These are phyloP conservation scores for Melipona bicolor DNA, from an alignment of 2,888 invertebrate species.

Conservation along the genomic window DNA sequence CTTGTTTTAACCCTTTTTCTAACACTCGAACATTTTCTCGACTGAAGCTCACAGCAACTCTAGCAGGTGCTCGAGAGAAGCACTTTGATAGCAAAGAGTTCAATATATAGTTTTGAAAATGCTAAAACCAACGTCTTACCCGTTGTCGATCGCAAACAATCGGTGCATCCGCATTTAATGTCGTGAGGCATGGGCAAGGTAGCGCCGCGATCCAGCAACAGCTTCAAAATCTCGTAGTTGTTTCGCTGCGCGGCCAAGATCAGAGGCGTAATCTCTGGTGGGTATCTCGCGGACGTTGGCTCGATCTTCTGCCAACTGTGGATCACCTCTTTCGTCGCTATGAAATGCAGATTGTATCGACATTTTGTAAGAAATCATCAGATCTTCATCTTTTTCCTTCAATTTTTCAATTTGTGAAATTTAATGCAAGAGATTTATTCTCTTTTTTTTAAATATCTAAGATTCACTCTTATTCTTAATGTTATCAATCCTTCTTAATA, in stretches of 20 bases:
- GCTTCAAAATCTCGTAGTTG: constrained; percentile 98
- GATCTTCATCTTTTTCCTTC: not conserved
- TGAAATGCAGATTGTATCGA: not conserved
- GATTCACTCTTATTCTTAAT: no score
- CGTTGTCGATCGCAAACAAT: constrained; percentile 91
- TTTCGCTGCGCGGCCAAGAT: constrained; percentile 97
- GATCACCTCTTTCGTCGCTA: constrained; percentile 71
- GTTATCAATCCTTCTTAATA: no score
- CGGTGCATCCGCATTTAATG: constrained; percentile 95
- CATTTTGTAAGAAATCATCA: not conserved
- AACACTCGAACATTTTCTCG: no score
- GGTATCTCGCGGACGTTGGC: constrained; percentile 92
- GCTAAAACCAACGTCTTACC: constrained; percentile 75
- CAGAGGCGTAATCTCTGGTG: constrained; percentile 96
- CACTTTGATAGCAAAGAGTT: no score
- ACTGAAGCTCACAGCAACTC: no score
- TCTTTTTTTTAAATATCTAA: no score
- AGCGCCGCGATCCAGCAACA: constrained; percentile 96
- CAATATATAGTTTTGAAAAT: no score
- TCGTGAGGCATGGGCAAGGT: constrained; percentile 96
- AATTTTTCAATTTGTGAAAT: no score
- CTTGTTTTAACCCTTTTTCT: no score
- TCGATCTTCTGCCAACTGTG: constrained; percentile 96
- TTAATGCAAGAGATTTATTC: no score
- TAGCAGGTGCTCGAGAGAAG: no score